A percentile compares a stretch with the other conserved stretches of the same genome.
Evolutionary conservation across 35 echinoderm and acorn worm genomes (phyloP).

Genomic region (Patiria miniata): DNA sequence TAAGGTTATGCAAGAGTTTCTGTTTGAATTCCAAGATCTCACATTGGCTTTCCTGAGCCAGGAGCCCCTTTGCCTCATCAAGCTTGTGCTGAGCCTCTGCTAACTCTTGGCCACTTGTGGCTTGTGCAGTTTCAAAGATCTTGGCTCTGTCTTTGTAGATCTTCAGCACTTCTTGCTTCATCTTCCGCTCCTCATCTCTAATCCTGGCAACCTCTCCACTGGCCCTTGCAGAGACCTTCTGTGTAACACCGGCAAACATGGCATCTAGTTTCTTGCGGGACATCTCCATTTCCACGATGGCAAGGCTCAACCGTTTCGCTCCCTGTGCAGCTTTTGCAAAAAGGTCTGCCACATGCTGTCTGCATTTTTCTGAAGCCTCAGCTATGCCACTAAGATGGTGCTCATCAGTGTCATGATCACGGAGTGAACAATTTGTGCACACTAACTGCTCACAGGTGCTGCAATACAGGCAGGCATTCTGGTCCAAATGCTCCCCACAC

Average conservation of each 20-base stretch:
- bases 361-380: not conserved
- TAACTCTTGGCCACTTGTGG: not conserved
- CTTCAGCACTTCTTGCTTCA: not conserved
- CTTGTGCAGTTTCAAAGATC: not conserved
- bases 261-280: not conserved
- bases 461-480: not conserved
- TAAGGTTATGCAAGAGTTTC: not conserved
- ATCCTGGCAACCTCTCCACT: slow-evolving; percentile 4
- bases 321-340: not conserved
- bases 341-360: not conserved
- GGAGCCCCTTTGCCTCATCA: not conserved
- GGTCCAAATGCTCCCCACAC: not conserved
- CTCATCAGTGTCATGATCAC: not conserved
- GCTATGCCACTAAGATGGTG: not conserved
- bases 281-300: not conserved
- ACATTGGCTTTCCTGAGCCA: not conserved
- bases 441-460: not conserved
- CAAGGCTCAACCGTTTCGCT: not conserved
- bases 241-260: not conserved
- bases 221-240: not conserved
- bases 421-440: not conserved
- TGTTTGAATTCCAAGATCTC: not conserved
- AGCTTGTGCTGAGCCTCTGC: not conserved
- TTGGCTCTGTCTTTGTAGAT: not conserved
- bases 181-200: not conserved